Evolutionary conservation across 2,113 vertebrate species (phyloP).

Genomic region (Vidua macroura): DNA sequence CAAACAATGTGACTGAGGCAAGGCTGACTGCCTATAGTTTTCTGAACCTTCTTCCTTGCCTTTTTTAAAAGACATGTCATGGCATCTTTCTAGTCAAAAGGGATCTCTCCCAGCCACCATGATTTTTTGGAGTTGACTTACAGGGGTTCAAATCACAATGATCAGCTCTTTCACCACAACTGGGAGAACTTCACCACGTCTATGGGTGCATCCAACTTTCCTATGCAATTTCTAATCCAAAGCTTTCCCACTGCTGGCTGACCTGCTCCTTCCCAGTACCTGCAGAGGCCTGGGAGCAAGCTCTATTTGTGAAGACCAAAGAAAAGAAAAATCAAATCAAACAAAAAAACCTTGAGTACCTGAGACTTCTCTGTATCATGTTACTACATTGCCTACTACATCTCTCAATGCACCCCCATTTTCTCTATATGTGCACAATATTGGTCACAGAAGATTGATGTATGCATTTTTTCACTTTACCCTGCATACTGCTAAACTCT

Average conservation of each 20-base stretch:
- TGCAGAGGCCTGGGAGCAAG: background rate
- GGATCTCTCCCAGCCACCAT: background rate
- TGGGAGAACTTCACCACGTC: background rate
- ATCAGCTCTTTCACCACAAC: background rate
- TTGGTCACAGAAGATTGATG: background rate
- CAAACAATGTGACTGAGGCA: background rate
- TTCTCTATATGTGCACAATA: background rate
- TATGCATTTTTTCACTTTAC: background rate
- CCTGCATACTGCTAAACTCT: background rate
- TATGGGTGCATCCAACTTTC: background rate
- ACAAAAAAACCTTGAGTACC: background rate
- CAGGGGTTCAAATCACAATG: background rate
- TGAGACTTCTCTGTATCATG: background rate
- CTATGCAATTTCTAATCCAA: background rate
- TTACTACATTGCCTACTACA: background rate
- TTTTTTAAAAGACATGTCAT: background rate
- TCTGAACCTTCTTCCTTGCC: background rate
- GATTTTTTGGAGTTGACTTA: background rate
- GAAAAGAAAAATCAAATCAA: background rate
- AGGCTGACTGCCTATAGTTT: background rate
- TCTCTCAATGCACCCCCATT: background rate
- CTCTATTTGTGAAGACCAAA: background rate
- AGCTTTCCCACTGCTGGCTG: background rate
- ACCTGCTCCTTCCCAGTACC: background rate
- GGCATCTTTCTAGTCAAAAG: background rate